Evolutionary conservation across 2,888 invertebrate species (phyloP).

Genomic region (Calameuta idolon): DNA sequence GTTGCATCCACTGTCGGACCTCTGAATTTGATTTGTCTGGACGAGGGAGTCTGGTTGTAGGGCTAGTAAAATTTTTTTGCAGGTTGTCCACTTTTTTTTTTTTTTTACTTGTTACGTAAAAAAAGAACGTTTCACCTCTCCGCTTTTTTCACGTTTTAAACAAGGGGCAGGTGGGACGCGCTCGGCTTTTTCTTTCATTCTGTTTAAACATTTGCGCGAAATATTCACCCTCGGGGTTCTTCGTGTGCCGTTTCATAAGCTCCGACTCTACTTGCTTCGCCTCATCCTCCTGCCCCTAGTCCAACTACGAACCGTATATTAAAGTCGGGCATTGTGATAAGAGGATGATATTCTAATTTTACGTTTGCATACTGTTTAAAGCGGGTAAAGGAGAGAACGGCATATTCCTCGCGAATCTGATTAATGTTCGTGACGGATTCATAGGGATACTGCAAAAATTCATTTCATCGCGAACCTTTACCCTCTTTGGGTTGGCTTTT

Average conservation of each 20-base stretch:
- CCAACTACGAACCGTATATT: constrained; percentile 9
- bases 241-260: constrained; percentile 1
- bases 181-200: not conserved
- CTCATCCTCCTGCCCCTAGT: not conserved
- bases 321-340: constrained; percentile 20
- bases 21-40: not conserved
- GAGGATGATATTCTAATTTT: constrained; percentile 23
- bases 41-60: not conserved
- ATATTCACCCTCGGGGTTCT: constrained; percentile 5
- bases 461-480: not conserved
- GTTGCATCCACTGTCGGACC: not conserved
- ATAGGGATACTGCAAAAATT: constrained; percentile 2
- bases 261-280: constrained; percentile 5
- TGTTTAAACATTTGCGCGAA: constrained; percentile 7
- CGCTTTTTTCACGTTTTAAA: not conserved
- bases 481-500: not conserved
- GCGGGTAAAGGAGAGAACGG: constrained; percentile 9
- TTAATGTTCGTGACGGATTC: not conserved
- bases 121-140: constrained; percentile 14
- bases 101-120: constrained; percentile 21
- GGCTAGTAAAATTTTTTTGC: not conserved
- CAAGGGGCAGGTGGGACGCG: not conserved
- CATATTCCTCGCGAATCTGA: constrained; percentile 8
- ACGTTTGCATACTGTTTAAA: constrained; percentile 11
- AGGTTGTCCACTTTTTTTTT: not conserved